Base-by-base conservation (phyloP, 2,888 invertebrate genomes). In the Latheticus oryzae region DNA sequence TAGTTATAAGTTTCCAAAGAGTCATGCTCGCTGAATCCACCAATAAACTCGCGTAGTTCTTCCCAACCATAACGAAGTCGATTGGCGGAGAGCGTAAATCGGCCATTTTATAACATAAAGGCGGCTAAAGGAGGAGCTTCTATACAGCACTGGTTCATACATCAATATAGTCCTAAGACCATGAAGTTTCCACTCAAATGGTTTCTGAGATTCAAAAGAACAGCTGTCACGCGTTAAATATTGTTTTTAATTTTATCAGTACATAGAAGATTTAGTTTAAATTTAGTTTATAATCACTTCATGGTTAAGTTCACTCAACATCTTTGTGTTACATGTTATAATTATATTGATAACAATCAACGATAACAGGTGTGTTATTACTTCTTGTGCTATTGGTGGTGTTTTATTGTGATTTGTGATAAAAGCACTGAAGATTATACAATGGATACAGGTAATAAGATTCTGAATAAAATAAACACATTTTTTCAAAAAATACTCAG, bases 181-280 rank as follows among this genome's bases (percentile, higher is more conserved):
- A 64, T 70, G 68, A 71, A 68, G 65, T 69, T 73, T 72, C 68
- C 71, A 71, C 65, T 71, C 73, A 73, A 74, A 73, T 73, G 73
- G 70, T 71, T 69, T 67, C 70, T 60, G 69, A 70, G 69, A 73
- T 73, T 73, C 71, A 69, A 65, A 66, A 66, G 63, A 53, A 54
- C 58, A 48, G 60, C 61, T 52, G 61, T 42, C 35, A 26, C 13
- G 21, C 17, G 37, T 23, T 30, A 16, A 5, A 38, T 38, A n/a
- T 24, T 35, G 8, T n/a, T 21, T 23, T 8, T 9, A 26, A 30
- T 37, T 23, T 9, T 16, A 17, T 15, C 19, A 17, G 23, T n/a
- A 42, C 21, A 13, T 48, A 23, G n/a, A 23, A 7, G 15, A 15
- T 12, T 13, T 38, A 30, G 19, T 51, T 26, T 21, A 12, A 16